Evolutionary conservation across 2,113 vertebrate genomes (phyloP), one percentile per base, ranked within the genome.

Genomic region (Catagonus wagneri): DNA sequence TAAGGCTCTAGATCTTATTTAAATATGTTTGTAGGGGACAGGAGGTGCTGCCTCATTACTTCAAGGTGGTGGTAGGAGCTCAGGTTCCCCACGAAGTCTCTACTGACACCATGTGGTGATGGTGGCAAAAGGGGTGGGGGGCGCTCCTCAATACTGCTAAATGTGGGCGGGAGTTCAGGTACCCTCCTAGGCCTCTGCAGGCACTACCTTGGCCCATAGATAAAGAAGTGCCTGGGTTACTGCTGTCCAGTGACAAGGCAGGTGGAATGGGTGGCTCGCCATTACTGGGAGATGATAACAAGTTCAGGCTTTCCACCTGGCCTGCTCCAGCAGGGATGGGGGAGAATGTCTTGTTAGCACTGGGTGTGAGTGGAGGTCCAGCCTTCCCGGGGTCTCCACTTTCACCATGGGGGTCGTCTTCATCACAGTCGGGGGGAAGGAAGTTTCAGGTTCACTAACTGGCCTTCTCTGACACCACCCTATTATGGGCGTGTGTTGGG

Each of bases 121-220:
- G 16, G 29, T 27, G 14, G 60, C 60, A 61, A 61, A 25, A 61
- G 60, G 23, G 25, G 23, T 7, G 6, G 6, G 44, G 54, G 22
- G 34, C 4, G 7, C 9, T 32, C 75, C 65, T 83, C 50, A 66
- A 11, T 44, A 34, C 22, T 69, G n/a, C 54, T 22, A 29, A 19
- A 14, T 8, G 34, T 25, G 36, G 13, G 5, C 19, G 3, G 20
- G 23, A 20, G 14, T 75, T 75, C 2, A 16, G 20, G 12, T 58
- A 89, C 19, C 36, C 29, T 13, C 83, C 2, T 13, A 36, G 69
- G 19, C 13, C 23, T 89, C 52, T 91, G 71, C 17, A 61, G 75
- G 75, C 50, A n/a, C 20, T 2, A 7, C 13, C 4, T 2, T 39
- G 23, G 27, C 25, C 63, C 16, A 36, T 0, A 34, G 22, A 3